These are phyloP conservation scores for Drosophila saltans DNA, from an alignment of 1,140 invertebrate genomes.

Conservation along the genomic window DNA sequence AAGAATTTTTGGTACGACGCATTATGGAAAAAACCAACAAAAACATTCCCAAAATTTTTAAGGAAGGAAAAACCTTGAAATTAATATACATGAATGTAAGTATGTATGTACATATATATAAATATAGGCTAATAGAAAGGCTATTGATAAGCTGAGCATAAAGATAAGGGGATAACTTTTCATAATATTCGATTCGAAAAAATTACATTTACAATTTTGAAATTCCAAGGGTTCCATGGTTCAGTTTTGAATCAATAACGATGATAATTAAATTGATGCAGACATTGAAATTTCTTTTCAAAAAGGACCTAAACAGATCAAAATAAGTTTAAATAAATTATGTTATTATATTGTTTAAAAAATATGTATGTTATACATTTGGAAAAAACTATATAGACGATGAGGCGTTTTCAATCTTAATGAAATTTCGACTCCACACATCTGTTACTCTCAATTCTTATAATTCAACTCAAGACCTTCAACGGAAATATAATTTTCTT, in stretches of 20 bases:
- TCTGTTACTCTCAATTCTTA: neutral
- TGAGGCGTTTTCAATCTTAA: neutral
- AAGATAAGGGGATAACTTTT: neutral
- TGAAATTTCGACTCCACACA: neutral
- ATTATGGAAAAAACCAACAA: slow-evolving; percentile 29
- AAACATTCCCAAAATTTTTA: neutral
- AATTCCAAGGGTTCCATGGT: too few relatives aligned
- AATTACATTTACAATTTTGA: too few relatives aligned
- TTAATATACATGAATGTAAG: neutral
- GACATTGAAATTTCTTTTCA: too few relatives aligned
- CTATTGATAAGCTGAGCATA: neutral
- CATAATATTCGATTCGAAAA: too few relatives aligned
- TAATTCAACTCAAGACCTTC: neutral
- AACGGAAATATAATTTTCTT: neutral
- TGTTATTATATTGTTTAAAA: neutral
- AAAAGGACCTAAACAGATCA: too few relatives aligned
- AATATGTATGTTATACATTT: neutral
- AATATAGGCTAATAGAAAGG: neutral
- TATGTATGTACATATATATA: neutral
- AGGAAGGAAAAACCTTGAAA: slow-evolving; percentile 2
- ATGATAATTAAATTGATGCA: too few relatives aligned
- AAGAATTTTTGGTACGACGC: slow-evolving; percentile 37
- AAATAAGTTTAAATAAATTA: too few relatives aligned
- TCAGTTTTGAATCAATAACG: too few relatives aligned
- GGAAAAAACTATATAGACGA: neutral